These are phyloP conservation scores for Pandemis cinnamomeana DNA, from an alignment of 2,888 invertebrate species.

Conservation along the genomic window DNA sequence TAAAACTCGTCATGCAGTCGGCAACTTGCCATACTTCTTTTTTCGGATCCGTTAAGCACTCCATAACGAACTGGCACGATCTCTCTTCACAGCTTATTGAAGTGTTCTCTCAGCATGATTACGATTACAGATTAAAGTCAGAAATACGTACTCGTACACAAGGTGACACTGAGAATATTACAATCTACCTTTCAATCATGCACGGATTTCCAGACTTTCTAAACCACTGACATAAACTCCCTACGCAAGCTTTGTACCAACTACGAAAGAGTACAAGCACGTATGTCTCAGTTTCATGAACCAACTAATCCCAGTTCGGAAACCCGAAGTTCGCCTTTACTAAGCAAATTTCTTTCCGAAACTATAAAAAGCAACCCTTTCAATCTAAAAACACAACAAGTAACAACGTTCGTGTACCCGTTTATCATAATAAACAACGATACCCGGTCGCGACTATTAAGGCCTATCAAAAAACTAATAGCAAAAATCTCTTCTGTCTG, in stretches of 20 bases:
- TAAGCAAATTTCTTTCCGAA: not conserved
- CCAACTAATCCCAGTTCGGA: not conserved
- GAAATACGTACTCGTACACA: conserved; percentile 44
- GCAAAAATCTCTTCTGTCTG: not conserved
- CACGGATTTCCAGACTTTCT: conserved; percentile 24
- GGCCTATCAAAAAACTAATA: not conserved
- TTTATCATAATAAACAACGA: too few species aligned
- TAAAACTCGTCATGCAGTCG: conserved; percentile 34
- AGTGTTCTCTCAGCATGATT: too few species aligned
- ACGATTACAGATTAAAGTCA: too few species aligned
- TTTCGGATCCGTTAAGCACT: too few species aligned
- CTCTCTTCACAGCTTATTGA: too few species aligned
- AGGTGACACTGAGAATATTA: too few species aligned
- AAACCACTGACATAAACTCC: too few species aligned
- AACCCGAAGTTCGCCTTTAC: not conserved
- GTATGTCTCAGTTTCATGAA: not conserved
- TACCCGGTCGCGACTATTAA: too few species aligned
- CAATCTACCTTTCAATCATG: conserved; percentile 43
- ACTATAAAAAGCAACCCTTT: not conserved
- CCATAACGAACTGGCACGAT: too few species aligned
- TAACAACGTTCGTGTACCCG: too few species aligned
- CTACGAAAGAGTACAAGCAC: not conserved
- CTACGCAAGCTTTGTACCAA: too few species aligned
- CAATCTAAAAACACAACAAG: not conserved
- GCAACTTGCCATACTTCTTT: too few species aligned